Base-by-base conservation (phyloP, 2,113 vertebrate genomes). In the Chionomys nivalis region DNA sequence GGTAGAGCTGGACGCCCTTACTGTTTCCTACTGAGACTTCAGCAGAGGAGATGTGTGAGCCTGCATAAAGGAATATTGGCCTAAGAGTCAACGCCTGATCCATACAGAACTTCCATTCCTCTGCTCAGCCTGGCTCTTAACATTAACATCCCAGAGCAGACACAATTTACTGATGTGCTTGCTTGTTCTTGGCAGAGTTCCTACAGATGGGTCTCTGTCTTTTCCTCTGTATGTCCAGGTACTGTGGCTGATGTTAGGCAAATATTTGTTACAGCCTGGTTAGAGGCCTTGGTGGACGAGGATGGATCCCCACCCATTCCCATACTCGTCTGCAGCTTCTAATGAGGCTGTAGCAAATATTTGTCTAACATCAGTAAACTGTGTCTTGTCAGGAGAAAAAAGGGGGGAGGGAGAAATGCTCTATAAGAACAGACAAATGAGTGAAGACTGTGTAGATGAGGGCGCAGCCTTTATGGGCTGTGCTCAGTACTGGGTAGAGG, bases 71-170 rank as follows among this genome's bases (percentile, higher is more conserved):
- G 26, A 21, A 49, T 0, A 14, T 16, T 42, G 68, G 7, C 36
- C 1, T 7, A 61, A 42, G 14, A 2, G 4, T 7, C 0, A 8
- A 2, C 13, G 8, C 1, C 17, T 66, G n/a, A 11, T 63, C 8
- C 8, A 21, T 2, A 13, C 12, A 0, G 2, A 7, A 26, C 26
- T 13, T 70, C 72, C 14, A n/a, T 3, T 42, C 17, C 13, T 49
- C 42, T 8, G 2, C 49, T n/a, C 0, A 0, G 24, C 24, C 7
- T 70, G 65, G 52, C 31, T 5, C 68, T 72, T n/a, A 72, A 72
- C 68, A 72, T 36, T 19, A 72, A 21, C 68, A n/a, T 72, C 36
- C 36, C 7, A n/a, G 68, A 36, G 12, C 36, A 72, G 36, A 72
- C 68, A 72, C 17, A 72, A 72, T n/a, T n/a, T 72, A n/a, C 36